These are phyloP conservation scores for Muraenolepis orangiensis DNA, from an alignment of 2,797 vertebrate species.

Conservation along the genomic window DNA sequence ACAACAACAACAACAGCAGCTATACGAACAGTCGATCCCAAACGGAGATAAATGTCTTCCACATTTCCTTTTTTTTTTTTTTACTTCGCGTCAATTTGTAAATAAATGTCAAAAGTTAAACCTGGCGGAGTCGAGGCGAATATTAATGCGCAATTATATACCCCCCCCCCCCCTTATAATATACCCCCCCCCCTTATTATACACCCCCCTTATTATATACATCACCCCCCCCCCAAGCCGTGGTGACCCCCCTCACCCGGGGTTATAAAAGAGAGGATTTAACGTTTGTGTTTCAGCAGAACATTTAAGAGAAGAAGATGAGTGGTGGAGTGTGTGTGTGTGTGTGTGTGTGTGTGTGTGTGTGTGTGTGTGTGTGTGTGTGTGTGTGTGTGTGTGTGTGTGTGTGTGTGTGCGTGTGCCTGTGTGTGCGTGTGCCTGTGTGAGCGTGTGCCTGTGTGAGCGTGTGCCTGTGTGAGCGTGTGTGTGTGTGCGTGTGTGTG, in stretches of 20 bases:
- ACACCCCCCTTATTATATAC: too few relatives aligned
- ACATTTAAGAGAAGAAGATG: constrained; percentile 32
- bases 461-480: too few relatives aligned
- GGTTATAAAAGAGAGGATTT: constrained; percentile 35
- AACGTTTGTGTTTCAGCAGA: constrained; percentile 36
- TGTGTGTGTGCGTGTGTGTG: neutral
- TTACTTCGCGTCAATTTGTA: constrained; percentile 12
- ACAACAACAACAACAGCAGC: too few relatives aligned
- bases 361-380: neutral
- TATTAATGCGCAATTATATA: constrained; percentile 53
- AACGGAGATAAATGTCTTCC: neutral
- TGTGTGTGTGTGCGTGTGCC: neutral
- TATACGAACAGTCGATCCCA: neutral
- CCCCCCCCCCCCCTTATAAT: constrained; percentile 40
- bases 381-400: neutral
- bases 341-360: neutral
- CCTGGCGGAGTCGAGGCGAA: constrained; percentile 17
- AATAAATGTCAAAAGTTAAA: constrained; percentile 10
- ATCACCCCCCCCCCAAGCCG: too few relatives aligned
- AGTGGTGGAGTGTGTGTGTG: neutral
- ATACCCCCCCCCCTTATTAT: constrained; percentile 35
- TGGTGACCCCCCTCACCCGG: constrained; percentile 43
- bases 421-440: neutral
- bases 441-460: neutral
- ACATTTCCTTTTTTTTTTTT: constrained; percentile 51